Evolutionary conservation across 2,797 vertebrate genomes (phyloP), one percentile per base, ranked within the genome.

Genomic region (Denticeps clupeoides): DNA sequence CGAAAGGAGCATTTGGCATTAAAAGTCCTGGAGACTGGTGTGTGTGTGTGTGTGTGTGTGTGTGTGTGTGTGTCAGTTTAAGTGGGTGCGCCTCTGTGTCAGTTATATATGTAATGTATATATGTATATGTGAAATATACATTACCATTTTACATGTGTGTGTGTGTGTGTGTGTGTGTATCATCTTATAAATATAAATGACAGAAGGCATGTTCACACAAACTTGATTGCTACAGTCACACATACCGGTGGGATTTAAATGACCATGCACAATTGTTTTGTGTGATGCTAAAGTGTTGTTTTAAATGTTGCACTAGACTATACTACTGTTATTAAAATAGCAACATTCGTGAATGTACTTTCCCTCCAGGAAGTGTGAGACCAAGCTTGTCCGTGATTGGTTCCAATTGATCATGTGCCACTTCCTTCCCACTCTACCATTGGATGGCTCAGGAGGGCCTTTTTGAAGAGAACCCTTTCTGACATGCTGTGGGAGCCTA

Each of bases 301-400:
- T 77, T 65, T 54, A 76, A 73, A 72, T 71, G 66, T 64, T 66
- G 70, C 62, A 70, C 47, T 62, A 68, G 63, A 49, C 71, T 76
- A 81, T 78, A 57, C 72, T 70, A 70, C 64, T 70, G 75, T 60
- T 72, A 72, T 77, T 79, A 77, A 82, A 82, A 83, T 82, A 82
- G 78, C 74, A 82, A 73, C 74, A 65, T 68, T 66, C 64, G 70
- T 79, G 69, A 77, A 71, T 73, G 71, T 80, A 75, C 71, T 68
- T 79, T 75, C 69, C 77, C 77, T 81, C 69, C 68, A 79, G 80
- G 73, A 82, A 79, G 74, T 79, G 64, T 69, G 69, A 68, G 60
- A 65, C 59, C 67, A 65, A 59, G 49, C 59, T 57, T 43, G 35
- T 38, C 51, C 41, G 44, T 53, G 62, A 82, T 80, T 81, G 81